These are phyloP conservation scores for Frieseomelitta varia DNA, from an alignment of 1,140 invertebrate species.

Conservation along the genomic window DNA sequence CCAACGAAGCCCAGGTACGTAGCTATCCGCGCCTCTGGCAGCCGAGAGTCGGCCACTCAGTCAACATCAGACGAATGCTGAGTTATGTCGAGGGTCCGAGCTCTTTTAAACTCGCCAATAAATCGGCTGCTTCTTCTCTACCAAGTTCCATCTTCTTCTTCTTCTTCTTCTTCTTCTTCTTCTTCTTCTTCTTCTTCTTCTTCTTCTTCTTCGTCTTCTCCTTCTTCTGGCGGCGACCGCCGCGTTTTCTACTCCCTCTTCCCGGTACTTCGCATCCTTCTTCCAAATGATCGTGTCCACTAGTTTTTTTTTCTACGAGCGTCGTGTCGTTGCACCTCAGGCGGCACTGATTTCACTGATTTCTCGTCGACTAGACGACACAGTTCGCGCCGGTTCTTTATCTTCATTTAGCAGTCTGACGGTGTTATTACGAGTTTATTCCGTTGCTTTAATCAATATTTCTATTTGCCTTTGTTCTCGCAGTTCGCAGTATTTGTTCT, in stretches of 20 bases:
- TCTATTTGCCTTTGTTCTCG: constrained; percentile 3
- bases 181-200: constrained; percentile 40
- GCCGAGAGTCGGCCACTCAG: constrained; percentile 69
- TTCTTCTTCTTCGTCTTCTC: neutral
- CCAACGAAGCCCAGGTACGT: constrained; percentile 61
- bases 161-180: constrained; percentile 51
- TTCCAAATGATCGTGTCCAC: constrained; percentile 10
- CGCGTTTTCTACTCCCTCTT: constrained; percentile 41
- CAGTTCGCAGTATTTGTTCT: neutral
- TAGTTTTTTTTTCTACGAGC: constrained; percentile 28
- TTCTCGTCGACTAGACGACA: neutral
- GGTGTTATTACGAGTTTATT: neutral
- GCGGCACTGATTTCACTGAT: neutral
- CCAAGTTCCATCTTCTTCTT: too few species aligned
- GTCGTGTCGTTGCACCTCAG: constrained; percentile 35
- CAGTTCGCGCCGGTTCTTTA: neutral
- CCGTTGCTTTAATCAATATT: constrained; percentile 13
- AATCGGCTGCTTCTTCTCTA: constrained; percentile 68
- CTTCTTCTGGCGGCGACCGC: constrained; percentile 20
- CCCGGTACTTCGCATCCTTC: constrained; percentile 9
- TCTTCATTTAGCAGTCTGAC: neutral
- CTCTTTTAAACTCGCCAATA: constrained; percentile 76
- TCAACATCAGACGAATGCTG: constrained; percentile 74
- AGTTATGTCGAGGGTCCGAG: constrained; percentile 73
- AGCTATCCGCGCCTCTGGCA: constrained; percentile 56